Evolutionary conservation across 2,797 vertebrate genomes (phyloP), one percentile per base, ranked within the genome.

Genomic region (Pelobates cultripes): DNA sequence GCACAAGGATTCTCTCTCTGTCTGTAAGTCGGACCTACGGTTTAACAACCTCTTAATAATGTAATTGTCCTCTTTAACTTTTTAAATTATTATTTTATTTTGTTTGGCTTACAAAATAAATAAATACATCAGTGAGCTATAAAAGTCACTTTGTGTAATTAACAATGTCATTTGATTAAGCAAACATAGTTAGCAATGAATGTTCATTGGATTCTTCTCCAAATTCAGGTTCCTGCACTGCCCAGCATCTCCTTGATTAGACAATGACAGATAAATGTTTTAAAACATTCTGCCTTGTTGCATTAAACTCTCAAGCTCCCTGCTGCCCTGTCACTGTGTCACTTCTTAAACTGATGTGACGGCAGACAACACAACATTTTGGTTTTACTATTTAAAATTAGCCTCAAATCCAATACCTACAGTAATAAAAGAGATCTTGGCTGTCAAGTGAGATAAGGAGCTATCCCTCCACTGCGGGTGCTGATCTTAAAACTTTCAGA

Each of bases 241-340:
- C 70, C 72, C 44, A 40, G 7, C 57, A 57, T 45, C 40, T 42
- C 71, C 45, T 10, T 40, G n/a, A 75, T 83, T 70, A 64, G 77
- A 10, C n/a, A 17, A 45, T 44, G 66, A 66, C 77, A 75, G 66
- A 75, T 75, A 77, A 82, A 82, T 77, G 75, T 67, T 82, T 77
- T 66, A 76, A 64, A 76, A 66, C 74, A 77, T 82, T 72, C 74
- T 71, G 82, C 82, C 82, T 41, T 28, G 76, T 83, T 15, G 57
- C 71, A 83, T 79, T 83, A 75, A 64, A 60, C 51, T 74, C 70
- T 43, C 44, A 10, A 12, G 57, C 41, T 53, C 60, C 40, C n/a
- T 41, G 40, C 43, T 13, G 43, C 57, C 53, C 70, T 75, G 77
- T 79, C 77, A 70, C 63, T 51, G 53, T n/a, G n/a, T 47, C 42